Percentiles rank a stretch among this genome's conserved stretches.
Evolutionary conservation across 1,140 invertebrate genomes (phyloP).

Genomic region (Yoshiicerus persimilis): DNA sequence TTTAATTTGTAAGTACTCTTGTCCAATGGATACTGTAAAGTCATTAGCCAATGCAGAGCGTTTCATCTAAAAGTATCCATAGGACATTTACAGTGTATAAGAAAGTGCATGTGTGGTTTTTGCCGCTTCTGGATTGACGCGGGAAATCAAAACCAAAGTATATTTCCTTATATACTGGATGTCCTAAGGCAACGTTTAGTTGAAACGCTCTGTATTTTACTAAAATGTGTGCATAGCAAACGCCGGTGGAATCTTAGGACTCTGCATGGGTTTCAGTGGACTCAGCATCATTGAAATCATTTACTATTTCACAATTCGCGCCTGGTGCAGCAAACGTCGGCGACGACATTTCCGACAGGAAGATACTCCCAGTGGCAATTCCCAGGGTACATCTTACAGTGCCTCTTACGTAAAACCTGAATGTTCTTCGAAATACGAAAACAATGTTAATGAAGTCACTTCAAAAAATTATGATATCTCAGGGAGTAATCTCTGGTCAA

Average conservation of each 20-base stretch:
- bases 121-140: no score
- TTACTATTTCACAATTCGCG: constrained; percentile 66
- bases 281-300: constrained; percentile 72
- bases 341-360: not conserved
- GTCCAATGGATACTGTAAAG: not conserved
- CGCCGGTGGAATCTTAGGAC: constrained; percentile 62
- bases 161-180: no score
- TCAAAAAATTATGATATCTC: not conserved
- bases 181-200: no score
- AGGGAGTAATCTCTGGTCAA: not conserved
- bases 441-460: not conserved
- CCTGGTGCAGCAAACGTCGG: not conserved
- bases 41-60: no score
- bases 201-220: not conserved
- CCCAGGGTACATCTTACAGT: not conserved
- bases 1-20: not conserved
- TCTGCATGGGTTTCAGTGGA: constrained; percentile 79
- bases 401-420: not conserved
- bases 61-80: no score
- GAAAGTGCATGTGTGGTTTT: no score
- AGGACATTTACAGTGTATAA: no score
- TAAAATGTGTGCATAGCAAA: not conserved
- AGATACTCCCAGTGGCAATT: not conserved
- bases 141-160: no score
- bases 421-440: not conserved